phyloP scores from a whole-genome alignment of 1,140 invertebrate genomes.

The Pachypeltis micranthus region DNA sequence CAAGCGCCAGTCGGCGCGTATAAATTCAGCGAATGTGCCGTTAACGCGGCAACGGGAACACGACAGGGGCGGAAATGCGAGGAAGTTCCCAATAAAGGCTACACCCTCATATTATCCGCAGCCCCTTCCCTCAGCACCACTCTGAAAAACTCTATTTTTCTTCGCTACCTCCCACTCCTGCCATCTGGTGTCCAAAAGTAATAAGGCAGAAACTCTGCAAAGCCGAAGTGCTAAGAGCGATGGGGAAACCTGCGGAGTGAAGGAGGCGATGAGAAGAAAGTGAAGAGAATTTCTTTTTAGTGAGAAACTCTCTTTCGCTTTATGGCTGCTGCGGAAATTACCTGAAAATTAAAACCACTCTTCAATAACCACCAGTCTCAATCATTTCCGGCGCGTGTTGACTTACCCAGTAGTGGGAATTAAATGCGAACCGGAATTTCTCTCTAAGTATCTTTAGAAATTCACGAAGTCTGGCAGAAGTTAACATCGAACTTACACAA shows the following conservation, averaged over 20 bases:
- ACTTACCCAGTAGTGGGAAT: too few species aligned
- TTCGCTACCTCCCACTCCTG: neutral
- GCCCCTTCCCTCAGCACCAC: neutral
- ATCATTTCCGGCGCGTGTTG: too few species aligned
- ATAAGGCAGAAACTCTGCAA: conserved; percentile 1
- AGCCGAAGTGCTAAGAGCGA: conserved; percentile 2
- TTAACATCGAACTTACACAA: too few species aligned
- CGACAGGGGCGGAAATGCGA: neutral
- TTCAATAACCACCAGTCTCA: too few species aligned
- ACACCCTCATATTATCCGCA: conserved; percentile 9
- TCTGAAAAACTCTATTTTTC: conserved; percentile 10
- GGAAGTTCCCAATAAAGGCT: neutral
- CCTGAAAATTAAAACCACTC: too few species aligned
- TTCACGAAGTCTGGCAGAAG: too few species aligned
- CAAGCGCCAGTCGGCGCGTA: neutral
- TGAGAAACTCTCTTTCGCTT: too few species aligned
- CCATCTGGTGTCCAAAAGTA: conserved; percentile 9
- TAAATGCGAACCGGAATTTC: too few species aligned
- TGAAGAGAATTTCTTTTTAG: too few species aligned
- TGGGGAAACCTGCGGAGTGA: neutral
- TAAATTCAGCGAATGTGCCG: conserved; percentile 2
- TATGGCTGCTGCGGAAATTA: too few species aligned
- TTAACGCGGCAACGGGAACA: neutral
- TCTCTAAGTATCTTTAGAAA: too few species aligned
- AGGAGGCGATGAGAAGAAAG: neutral